A percentile compares a stretch with the other conserved stretches of the same genome.
These are phyloP conservation scores for Toxostoma redivivum DNA, from an alignment of 2,113 vertebrate genomes.

Conservation along the genomic window DNA sequence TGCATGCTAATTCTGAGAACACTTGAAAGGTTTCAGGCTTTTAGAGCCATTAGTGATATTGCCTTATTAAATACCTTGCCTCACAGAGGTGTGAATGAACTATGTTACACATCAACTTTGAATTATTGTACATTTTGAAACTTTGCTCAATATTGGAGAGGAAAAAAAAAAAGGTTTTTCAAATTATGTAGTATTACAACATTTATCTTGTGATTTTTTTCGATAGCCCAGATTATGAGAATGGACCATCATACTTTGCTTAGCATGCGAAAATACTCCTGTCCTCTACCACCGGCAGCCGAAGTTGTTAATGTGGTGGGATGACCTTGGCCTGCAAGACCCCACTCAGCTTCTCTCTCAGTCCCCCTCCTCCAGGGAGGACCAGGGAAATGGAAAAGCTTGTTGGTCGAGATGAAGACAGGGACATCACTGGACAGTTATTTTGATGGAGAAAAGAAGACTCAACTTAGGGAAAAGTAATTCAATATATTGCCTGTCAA, in stretches of 20 bases:
- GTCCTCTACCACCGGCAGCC: background rate
- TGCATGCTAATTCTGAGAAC: background rate
- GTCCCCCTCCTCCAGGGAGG: fast-evolving
- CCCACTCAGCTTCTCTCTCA: fast-evolving
- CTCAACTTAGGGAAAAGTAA: background rate
- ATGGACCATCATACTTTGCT: background rate
- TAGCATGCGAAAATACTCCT: background rate
- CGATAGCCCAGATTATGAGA: background rate
- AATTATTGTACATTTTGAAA: background rate
- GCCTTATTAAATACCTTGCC: background rate
- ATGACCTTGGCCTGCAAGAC: background rate
- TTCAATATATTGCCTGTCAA: background rate
- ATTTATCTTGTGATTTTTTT: background rate
- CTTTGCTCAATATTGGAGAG: background rate
- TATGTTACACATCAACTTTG: background rate
- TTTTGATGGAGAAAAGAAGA: background rate
- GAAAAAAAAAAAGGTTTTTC: background rate
- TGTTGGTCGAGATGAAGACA: fast-evolving
- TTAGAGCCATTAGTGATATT: background rate
- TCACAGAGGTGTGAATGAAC: background rate
- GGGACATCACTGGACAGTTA: background rate
- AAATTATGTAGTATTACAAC: background rate
- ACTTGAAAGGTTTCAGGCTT: background rate
- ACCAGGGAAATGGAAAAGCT: background rate
- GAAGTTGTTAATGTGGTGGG: background rate